Evolutionary conservation across 23 tunicate species (phyloP), one percentile per base, ranked within the genome.

Genomic region (Botrylloides violaceus): DNA sequence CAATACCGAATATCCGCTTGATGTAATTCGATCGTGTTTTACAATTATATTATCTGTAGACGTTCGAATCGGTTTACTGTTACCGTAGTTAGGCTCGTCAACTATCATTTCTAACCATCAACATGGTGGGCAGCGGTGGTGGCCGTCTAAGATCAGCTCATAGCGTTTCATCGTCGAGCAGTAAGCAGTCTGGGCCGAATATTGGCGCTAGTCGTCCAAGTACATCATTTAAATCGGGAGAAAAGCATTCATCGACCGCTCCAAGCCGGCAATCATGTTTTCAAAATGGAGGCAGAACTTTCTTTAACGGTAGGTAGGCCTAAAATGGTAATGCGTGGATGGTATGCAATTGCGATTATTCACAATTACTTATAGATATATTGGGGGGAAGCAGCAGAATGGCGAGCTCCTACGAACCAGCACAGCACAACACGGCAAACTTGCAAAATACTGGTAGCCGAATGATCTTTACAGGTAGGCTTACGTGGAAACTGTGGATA

Each of bases 381-480:
- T 9, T 63, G 7, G 70, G 70, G 20, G 70, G 70, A 4, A 63
- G 70, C 33, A 63, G 70, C 35, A 26, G 70, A 15, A 33, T 63
- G 70, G 33, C 70, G 29, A 63, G 70, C 29, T 63, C 70, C 4
- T 63, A 63, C 29, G 70, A 27, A 19, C 70, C 70, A 63, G 23
- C 70, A 4, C 34, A 12, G 35, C 26, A 31, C 4, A 43, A 43
- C 15, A 4, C 36, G 4, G 33, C 36, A 28, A 21, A 33, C 3
- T 19, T 19, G 29, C 34, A 64, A 33, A 82, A 84, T 25, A 79
- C 79, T 3, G 95, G 95, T 53, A 48, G 82, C 55, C 53, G 95
- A 71, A 87, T 87, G 86, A 24, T 87, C 19, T 87, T 81, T 50
- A 87, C 95, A 75, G 95, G 95, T 87, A 34, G 9, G 62, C n/a